These are phyloP conservation scores for Mormyrus hasselquistii DNA, from an alignment of 2,797 vertebrate genomes.

Conservation along the genomic window DNA sequence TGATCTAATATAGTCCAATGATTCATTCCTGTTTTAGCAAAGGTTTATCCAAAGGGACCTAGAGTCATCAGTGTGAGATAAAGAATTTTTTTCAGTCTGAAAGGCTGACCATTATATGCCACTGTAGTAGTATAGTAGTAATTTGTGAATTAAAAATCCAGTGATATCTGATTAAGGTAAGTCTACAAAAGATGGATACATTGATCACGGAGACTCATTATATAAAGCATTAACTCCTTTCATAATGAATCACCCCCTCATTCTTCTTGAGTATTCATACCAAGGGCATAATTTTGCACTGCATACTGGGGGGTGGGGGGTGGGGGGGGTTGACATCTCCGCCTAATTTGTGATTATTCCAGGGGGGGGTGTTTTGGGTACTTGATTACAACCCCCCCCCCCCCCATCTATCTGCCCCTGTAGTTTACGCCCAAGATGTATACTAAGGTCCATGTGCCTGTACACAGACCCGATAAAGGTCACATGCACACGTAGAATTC, in stretches of 20 bases:
- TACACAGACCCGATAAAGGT: neutral
- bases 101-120: neutral
- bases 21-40: neutral
- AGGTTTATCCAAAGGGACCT: neutral
- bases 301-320: neutral
- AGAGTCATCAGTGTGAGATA: neutral
- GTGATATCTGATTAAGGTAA: neutral
- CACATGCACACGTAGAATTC: neutral
- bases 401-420: neutral
- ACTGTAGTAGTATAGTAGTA: neutral
- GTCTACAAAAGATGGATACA: neutral
- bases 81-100: neutral
- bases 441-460: neutral
- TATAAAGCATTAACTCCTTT: neutral
- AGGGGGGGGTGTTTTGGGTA: neutral
- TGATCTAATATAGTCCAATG: neutral
- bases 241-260: neutral
- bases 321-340: neutral
- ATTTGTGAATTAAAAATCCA: slow-evolving; percentile 7
- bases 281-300: neutral
- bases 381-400: neutral
- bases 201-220: neutral
- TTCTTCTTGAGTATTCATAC: neutral
- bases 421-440: neutral
- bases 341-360: neutral